A percentile compares a stretch with the other conserved stretches of the same genome.
phyloP scores from a whole-genome alignment of 2,888 invertebrate genomes.

The Gisinianus flammeolus region DNA sequence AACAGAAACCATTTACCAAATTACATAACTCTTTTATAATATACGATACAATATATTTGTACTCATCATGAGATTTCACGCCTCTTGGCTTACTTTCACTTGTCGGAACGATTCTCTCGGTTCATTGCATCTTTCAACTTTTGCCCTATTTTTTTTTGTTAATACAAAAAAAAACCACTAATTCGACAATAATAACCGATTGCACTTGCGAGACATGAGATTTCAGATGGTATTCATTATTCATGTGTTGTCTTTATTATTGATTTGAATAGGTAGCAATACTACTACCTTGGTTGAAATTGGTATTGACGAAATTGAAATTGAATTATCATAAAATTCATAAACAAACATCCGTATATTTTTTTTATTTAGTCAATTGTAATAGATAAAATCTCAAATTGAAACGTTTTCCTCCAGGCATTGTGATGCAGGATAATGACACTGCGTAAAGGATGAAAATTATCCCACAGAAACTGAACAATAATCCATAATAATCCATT shows the following conservation, averaged over 20 bases:
- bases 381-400: no score
- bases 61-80: background rate
- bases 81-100: background rate
- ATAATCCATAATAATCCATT: no score
- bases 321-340: no score
- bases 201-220: background rate
- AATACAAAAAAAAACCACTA: background rate
- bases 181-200: background rate
- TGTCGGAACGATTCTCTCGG: background rate
- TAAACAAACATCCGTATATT: no score
- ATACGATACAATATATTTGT: background rate
- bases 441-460: no score
- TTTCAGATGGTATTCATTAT: background rate
- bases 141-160: conserved; percentile 22
- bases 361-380: no score
- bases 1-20: conserved; percentile 12
- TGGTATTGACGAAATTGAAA: no score
- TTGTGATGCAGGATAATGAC: no score
- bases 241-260: background rate
- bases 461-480: no score
- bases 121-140: conserved; percentile 30
- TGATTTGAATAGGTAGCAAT: no score
- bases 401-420: no score
- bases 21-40: background rate
- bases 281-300: no score